phyloP scores from a whole-genome alignment of 23 tunicate genomes.

The Styela clava region DNA sequence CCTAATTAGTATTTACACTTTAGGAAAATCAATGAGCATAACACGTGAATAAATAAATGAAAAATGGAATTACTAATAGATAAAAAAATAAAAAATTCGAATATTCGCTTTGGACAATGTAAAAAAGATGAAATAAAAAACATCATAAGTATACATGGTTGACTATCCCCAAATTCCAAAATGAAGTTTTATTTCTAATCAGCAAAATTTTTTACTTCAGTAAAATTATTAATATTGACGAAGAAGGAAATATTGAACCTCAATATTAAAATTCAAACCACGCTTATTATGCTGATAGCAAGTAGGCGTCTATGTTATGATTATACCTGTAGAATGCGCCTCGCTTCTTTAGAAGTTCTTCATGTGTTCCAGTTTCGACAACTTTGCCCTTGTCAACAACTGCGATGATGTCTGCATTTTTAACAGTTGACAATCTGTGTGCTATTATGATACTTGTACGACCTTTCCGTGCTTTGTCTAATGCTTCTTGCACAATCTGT shows the following conservation, averaged over 20 bases:
- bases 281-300: too few species aligned
- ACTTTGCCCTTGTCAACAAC: constrained; percentile 81
- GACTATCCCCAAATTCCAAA: neutral
- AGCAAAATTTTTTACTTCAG: neutral
- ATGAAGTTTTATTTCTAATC: neutral
- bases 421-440: constrained; percentile 88
- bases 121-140: too few species aligned
- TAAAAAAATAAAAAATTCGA: too few species aligned
- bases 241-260: neutral
- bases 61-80: too few species aligned
- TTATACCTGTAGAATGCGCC: constrained; percentile 74
- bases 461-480: constrained; percentile 82
- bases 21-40: too few species aligned
- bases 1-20: too few species aligned
- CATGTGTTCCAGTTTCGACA: constrained; percentile 86
- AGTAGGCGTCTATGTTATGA: too few species aligned
- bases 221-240: too few species aligned
- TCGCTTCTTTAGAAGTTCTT: constrained; percentile 57
- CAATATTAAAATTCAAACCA: neutral
- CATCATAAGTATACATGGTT: neutral
- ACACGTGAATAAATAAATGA: too few species aligned
- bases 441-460: constrained; percentile 91
- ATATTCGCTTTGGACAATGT: too few species aligned
- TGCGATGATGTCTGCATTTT: constrained; percentile 85
- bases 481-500: constrained; percentile 88